phyloP scores from a whole-genome alignment of 2,113 vertebrate species.

The Triplophysa dalaica region DNA sequence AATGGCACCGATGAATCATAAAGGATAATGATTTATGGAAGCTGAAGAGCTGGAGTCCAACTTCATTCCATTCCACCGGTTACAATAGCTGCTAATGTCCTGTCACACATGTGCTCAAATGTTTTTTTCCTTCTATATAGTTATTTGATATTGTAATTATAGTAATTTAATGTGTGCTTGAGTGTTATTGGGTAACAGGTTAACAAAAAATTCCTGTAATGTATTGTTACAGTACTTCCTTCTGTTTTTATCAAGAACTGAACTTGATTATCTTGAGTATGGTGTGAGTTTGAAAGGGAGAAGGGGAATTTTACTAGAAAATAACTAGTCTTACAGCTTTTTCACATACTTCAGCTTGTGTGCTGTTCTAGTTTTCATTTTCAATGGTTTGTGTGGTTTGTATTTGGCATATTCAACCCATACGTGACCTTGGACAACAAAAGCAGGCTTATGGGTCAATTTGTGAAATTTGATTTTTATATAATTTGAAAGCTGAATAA shows the following conservation, averaged over 20 bases:
- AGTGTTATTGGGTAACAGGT: neutral
- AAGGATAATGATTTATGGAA: neutral
- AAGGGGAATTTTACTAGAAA: neutral
- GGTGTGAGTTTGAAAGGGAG: neutral
- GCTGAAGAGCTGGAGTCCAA: neutral
- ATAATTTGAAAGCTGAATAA: no score
- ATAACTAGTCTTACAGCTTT: neutral
- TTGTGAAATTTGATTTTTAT: no score
- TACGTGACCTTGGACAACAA: no score
- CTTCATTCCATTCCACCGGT: neutral
- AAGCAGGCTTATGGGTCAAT: no score
- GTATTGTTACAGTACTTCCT: neutral
- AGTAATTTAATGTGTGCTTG: neutral
- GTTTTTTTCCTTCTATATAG: no score
- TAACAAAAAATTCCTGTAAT: neutral
- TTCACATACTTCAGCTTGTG: neutral
- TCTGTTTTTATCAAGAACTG: conserved; percentile 8
- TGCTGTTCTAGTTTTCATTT: neutral
- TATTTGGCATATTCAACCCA: neutral
- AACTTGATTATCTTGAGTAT: neutral
- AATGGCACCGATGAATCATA: neutral
- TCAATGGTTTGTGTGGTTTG: neutral
- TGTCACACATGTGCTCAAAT: neutral
- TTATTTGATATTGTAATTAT: no score
- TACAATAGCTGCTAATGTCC: neutral